These are phyloP conservation scores for Pteronotus mesoamericanus DNA, from an alignment of 2,797 vertebrate species.

Conservation along the genomic window DNA sequence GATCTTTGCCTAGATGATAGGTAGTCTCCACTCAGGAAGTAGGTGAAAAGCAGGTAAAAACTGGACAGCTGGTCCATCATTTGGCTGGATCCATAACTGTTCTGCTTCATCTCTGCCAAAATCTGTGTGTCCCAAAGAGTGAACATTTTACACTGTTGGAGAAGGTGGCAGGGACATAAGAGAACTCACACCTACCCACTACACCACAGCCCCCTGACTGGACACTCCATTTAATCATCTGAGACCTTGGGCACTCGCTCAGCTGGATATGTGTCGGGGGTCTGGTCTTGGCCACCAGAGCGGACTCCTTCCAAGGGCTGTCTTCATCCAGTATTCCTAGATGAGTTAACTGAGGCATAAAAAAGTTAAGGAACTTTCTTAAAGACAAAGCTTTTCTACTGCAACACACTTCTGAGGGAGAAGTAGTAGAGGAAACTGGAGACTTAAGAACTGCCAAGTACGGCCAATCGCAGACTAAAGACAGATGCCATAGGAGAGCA, in stretches of 20 bases:
- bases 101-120: not conserved
- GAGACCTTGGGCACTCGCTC: not conserved
- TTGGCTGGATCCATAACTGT: not conserved
- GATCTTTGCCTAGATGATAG: not conserved
- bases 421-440: not conserved
- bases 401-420: not conserved
- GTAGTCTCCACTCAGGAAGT: not conserved
- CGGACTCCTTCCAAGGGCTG: not conserved
- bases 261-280: not conserved
- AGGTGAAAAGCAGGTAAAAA: not conserved
- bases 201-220: fast-evolving
- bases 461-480: not conserved
- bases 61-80: not conserved
- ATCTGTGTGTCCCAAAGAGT: too few relatives aligned
- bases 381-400: not conserved
- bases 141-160: not conserved
- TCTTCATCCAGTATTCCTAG: not conserved
- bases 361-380: not conserved
- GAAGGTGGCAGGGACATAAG: not conserved
- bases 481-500: not conserved
- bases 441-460: not conserved
- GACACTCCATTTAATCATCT: not conserved
- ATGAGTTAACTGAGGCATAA: not conserved
- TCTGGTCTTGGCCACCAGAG: not conserved
- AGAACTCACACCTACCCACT: not conserved